phyloP scores from a whole-genome alignment of 1,140 invertebrate genomes.

The Drosophila albomicans region DNA sequence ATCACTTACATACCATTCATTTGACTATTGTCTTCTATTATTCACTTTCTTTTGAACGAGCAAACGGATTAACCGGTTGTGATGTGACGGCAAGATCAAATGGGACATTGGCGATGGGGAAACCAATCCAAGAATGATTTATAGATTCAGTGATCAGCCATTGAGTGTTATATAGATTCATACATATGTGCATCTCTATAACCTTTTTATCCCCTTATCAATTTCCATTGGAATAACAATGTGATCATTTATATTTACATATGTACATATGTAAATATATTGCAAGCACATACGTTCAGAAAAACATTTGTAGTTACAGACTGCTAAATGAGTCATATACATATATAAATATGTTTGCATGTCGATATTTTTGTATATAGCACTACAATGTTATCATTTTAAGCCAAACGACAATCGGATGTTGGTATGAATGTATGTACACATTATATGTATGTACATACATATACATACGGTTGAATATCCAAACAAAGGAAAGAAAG shows the following conservation, averaged over 20 bases:
- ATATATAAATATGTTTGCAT: background rate
- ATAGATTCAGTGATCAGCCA: background rate
- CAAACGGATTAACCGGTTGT: background rate
- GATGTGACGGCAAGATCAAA: slow-evolving; percentile 5
- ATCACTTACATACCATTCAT: background rate
- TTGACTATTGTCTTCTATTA: background rate
- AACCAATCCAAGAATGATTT: background rate
- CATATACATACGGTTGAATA: background rate
- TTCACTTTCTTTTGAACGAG: background rate
- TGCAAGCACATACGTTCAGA: background rate
- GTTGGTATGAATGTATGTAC: background rate
- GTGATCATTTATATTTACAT: slow-evolving; percentile 22
- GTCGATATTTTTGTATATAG: background rate
- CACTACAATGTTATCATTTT: slow-evolving; percentile 12
- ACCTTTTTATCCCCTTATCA: slow-evolving; percentile 9
- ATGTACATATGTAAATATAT: slow-evolving; percentile 26
- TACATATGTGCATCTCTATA: slow-evolving; percentile 1
- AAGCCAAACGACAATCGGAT: background rate
- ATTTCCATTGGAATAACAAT: slow-evolving; percentile 21
- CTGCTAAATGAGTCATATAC: slow-evolving; percentile 9
- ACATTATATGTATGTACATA: background rate
- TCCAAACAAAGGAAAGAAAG: slow-evolving; percentile 17
- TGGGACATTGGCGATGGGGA: background rate
- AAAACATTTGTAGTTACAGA: slow-evolving; percentile 5
- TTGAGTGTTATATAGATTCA: slow-evolving; percentile 8